Evolutionary conservation across 2,113 vertebrate species (phyloP), one percentile per base, ranked within the genome.

Genomic region (Brachionichthys hirsutus): DNA sequence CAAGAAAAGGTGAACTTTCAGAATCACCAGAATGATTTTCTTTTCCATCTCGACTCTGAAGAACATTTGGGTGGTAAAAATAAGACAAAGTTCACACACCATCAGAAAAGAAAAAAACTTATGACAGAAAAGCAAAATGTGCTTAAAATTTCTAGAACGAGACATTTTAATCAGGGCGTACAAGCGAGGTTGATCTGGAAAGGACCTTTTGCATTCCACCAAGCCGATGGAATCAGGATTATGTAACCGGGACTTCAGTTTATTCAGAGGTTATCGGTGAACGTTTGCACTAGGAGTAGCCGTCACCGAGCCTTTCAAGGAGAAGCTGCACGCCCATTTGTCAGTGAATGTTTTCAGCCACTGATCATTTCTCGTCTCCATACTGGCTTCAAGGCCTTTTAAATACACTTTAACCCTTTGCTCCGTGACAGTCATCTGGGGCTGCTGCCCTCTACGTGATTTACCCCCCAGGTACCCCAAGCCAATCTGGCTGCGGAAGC

Each of bases 201-300:
- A 64, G 9, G 30, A 35, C 12, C 38, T 47, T 5, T 12, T 2
- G 6, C 9, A 48, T 54, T 56, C 49, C 54, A 49, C 42, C 34
- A 58, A 47, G 36, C 62, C 67, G 34, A 60, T 14, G 42, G 13
- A 62, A 47, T 67, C 30, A 47, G 8, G 38, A 52, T 56, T 0
- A 59, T 48, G 57, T 50, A 78, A 73, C 45, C 54, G 57, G 43
- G 70, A 83, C 56, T 81, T 81, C 68, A 81, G 81, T 78, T 78
- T 36, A 64, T 48, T 68, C 6, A 40, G 51, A 63, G n/a, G n/a
- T n/a, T n/a, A n/a, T n/a, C 61, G 55, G 19, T 77, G 75, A 85
- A 87, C 54, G 3, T 35, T 6, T 9, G 9, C 34, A 38, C 30
- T 17, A 44, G 59, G 56, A 16, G 9, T 57, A 24, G 1, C 36